Conservation (phyloP, 2,888 invertebrate genomes). For the Acleris sparsana region DNA sequence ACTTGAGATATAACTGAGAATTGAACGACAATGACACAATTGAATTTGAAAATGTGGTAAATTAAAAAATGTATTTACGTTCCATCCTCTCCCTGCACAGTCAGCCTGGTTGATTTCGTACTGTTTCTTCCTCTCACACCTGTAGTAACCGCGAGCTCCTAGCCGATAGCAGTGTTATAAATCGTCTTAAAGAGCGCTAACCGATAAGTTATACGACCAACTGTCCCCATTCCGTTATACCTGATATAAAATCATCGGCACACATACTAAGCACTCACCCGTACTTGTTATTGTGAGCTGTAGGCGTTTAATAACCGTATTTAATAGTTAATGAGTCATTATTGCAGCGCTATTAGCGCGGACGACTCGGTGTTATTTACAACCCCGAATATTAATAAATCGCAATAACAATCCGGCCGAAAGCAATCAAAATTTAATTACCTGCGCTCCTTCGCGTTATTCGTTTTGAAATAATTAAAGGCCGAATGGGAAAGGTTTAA, state of each 20-base stretch:
- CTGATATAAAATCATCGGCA: conserved; percentile 23
- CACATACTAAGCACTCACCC: conserved; percentile 12
- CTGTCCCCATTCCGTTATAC: conserved; percentile 13
- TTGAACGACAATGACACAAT: too few species aligned
- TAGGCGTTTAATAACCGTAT: conserved; percentile 61
- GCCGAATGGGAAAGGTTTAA: conserved; percentile 62
- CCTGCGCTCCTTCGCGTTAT: conserved; percentile 60
- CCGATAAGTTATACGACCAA: conserved; percentile 5
- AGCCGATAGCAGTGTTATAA: not conserved
- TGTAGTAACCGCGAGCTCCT: too few species aligned
- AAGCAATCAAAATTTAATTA: conserved; percentile 78
- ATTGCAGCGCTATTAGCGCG: conserved; percentile 69
- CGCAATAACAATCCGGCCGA: conserved; percentile 67
- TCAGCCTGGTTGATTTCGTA: too few species aligned
- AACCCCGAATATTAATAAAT: conserved; percentile 73
- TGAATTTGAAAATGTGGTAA: too few species aligned
- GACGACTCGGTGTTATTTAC: conserved; percentile 65
- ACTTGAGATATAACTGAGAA: too few species aligned
- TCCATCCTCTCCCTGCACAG: too few species aligned
- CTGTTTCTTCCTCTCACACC: too few species aligned
- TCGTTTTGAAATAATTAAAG: conserved; percentile 61
- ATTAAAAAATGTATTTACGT: too few species aligned
- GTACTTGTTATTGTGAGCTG: conserved; percentile 34
- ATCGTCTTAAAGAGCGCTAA: conserved; percentile 13
- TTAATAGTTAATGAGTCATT: conserved; percentile 73